Base-by-base conservation (phyloP, 1,140 invertebrate genomes). In the Holotrichia oblita region DNA sequence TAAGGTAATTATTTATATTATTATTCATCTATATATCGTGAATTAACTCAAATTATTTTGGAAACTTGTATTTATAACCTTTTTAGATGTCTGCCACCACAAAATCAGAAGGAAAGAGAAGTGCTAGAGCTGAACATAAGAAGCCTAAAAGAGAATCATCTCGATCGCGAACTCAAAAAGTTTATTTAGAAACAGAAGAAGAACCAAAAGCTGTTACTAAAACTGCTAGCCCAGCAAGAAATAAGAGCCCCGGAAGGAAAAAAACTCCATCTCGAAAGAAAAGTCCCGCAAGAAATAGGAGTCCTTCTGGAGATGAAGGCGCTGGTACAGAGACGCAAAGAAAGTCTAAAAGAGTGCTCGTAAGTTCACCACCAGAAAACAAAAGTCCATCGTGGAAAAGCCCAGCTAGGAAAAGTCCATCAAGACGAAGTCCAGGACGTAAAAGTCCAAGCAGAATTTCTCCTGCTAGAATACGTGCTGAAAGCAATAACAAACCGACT, bases 361-460 rank as follows among this genome's bases (percentile, higher is more conserved):
- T 40, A 59, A 78, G 40, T 44, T 69, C 77, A 12, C 17, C 55
- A 48, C 6, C 6, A 1, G 73, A 69, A 73, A 41, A 72, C 34
- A 22, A 61, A 78, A 73, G 22, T n/a, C 78, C 78, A 55, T 55
- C 78, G 4, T 44, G 78, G 40, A 78, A 74, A 40, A 79, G 55
- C 40, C 73, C 78, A 8, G n/a, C 73, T 3, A 61, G 74, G n/a
- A 78, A 78, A 20, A 74, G 72, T 40, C 78, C 78, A 27, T 78
- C 77, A 14, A 34, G 77, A 24, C 10, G 44, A 61, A 79, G 72
- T 74, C 78, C 78, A 8, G 17, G 27, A 6, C 22, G 73, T 59
- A 75, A 64, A 22, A 74, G 44, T 24, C 64, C 77, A 73, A 73
- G 59, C 42, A 24, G 59, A 78, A 78, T 10, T 9, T 48, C 77